These are phyloP conservation scores for Ondatra zibethicus DNA, from an alignment of 2,113 vertebrate species.

Conservation along the genomic window DNA sequence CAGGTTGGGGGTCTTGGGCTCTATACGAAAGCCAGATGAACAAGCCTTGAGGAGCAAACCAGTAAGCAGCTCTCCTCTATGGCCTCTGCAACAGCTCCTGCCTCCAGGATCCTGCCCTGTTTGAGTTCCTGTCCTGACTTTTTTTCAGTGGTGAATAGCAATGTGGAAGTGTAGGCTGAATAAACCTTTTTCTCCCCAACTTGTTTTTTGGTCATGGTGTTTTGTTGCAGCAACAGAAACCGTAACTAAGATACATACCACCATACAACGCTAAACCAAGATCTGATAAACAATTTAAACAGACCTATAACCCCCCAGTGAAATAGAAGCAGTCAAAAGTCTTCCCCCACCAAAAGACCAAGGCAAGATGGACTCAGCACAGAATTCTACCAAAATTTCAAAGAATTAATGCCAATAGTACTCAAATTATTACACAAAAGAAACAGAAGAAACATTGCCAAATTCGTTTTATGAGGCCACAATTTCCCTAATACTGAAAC, in stretches of 20 bases:
- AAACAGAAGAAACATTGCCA: neutral
- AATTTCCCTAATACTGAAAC: neutral
- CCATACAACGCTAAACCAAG: neutral
- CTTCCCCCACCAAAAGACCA: neutral
- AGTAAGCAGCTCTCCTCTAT: too few species aligned
- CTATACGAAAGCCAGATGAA: too few species aligned
- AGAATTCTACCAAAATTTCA: neutral
- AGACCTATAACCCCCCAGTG: neutral
- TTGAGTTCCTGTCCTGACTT: too few species aligned
- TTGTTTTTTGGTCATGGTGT: too few species aligned
- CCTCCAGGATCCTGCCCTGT: too few species aligned
- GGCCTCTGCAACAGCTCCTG: too few species aligned
- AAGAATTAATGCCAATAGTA: neutral
- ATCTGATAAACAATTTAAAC: neutral
- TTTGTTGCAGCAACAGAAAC: too few species aligned
- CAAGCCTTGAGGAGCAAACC: too few species aligned
- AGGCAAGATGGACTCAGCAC: neutral
- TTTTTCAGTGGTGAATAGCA: too few species aligned
- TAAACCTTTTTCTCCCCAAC: too few species aligned
- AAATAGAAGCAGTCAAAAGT: neutral
- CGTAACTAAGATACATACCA: neutral
- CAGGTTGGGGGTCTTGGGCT: too few species aligned
- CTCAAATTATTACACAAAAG: neutral
- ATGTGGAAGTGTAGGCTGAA: too few species aligned
- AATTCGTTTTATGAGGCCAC: neutral